phyloP scores from a whole-genome alignment of 1,140 invertebrate species.

The Drosophila guanche region DNA sequence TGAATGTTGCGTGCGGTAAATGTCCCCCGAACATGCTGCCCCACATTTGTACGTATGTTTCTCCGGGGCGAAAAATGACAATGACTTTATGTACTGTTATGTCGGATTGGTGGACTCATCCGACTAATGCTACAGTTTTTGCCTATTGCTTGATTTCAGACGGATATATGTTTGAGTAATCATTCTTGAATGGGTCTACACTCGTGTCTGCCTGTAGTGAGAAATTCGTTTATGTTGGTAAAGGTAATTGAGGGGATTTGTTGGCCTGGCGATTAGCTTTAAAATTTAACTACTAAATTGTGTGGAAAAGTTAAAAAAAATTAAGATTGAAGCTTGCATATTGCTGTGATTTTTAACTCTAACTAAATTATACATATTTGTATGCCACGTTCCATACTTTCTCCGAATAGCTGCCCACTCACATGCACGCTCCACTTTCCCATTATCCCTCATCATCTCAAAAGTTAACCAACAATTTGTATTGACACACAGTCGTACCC shows the following conservation, averaged over 20 bases:
- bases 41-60: not conserved
- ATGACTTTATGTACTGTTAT: conserved; percentile 53
- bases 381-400: too few species aligned
- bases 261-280: conserved; percentile 8
- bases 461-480: conserved; percentile 2
- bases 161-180: conserved; percentile 28
- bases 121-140: conserved; percentile 29
- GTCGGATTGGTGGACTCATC: conserved; percentile 1
- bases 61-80: conserved; percentile 24
- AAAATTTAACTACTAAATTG: too few species aligned
- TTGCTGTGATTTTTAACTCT: too few species aligned
- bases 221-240: conserved; percentile 12
- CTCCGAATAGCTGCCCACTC: too few species aligned
- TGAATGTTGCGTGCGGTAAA: conserved; percentile 71
- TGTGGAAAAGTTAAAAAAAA: too few species aligned
- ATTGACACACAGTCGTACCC: conserved; percentile 22
- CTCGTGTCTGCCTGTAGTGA: conserved; percentile 12
- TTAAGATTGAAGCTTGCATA: too few species aligned
- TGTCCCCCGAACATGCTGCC: conserved; percentile 3
- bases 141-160: not conserved
- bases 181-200: not conserved
- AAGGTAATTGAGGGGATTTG: not conserved
- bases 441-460: conserved; percentile 5
- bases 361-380: too few species aligned
- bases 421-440: not conserved